Conservation (phyloP, 64 coral and sea anemone species). For the Stylophora pistillata region DNA sequence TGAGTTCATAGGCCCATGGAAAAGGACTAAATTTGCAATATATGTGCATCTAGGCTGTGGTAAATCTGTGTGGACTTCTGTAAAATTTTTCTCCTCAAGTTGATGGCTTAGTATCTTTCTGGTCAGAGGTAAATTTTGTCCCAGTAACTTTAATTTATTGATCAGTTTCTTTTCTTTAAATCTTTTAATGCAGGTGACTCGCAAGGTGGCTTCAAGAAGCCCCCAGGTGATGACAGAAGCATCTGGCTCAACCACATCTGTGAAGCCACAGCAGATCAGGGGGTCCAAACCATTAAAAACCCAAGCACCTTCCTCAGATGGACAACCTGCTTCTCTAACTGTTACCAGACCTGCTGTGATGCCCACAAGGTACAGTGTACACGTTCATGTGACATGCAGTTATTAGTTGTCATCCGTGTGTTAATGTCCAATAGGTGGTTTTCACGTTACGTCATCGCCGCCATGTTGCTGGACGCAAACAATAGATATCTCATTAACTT, state of each 20-base stretch:
- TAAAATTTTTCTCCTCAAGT: too few species aligned
- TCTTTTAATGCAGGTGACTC: conserved; percentile 41
- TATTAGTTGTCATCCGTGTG: too few species aligned
- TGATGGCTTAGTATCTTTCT: too few species aligned
- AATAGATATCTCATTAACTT: too few species aligned
- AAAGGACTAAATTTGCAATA: too few species aligned
- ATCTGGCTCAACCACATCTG: neutral
- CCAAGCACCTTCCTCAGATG: neutral
- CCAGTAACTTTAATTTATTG: neutral
- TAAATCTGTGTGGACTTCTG: too few species aligned
- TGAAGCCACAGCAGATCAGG: neutral
- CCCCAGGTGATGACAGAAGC: neutral
- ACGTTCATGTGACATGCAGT: too few species aligned
- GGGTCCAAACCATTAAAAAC: neutral
- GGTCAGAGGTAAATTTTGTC: neutral
- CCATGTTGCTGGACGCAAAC: too few species aligned
- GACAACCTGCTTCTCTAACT: neutral
- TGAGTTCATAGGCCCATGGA: too few species aligned
- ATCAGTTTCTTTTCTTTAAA: neutral
- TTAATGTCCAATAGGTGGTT: too few species aligned
- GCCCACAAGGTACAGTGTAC: neutral
- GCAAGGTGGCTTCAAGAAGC: conserved; percentile 11
- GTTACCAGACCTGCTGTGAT: neutral
- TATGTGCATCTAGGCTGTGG: too few species aligned
- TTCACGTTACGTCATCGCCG: too few species aligned